Conservation (phyloP, 2,113 vertebrate species). For the Corvus moneduloides region DNA sequence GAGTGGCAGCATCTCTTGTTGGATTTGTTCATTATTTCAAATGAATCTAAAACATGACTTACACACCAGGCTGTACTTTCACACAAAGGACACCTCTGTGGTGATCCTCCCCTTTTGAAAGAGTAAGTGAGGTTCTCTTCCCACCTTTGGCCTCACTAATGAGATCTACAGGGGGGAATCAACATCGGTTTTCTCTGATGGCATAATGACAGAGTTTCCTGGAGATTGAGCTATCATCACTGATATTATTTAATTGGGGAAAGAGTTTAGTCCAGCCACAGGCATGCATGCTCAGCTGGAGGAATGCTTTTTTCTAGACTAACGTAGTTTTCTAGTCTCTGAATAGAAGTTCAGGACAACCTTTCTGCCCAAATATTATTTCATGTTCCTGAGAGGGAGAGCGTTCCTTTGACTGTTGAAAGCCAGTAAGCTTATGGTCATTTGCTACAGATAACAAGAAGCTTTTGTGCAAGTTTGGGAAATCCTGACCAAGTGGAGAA, state of each 20-base stretch:
- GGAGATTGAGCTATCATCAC: not conserved
- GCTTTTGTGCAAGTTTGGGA: not conserved
- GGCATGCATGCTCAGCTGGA: not conserved
- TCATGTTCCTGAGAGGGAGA: not conserved
- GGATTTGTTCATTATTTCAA: conserved; percentile 5
- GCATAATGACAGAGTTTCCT: not conserved
- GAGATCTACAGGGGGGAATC: not conserved
- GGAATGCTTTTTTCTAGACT: not conserved
- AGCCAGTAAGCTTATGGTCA: not conserved
- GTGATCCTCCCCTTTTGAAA: not conserved
- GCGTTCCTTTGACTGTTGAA: not conserved
- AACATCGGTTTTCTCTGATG: not conserved
- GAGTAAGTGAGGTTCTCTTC: not conserved
- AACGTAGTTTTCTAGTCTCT: not conserved
- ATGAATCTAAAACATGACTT: not conserved
- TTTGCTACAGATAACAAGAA: not conserved
- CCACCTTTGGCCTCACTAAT: not conserved
- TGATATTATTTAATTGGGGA: not conserved
- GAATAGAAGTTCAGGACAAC: not conserved
- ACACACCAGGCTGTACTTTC: not conserved
- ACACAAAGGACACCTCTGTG: not conserved
- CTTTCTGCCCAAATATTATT: not conserved
- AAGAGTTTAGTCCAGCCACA: not conserved
- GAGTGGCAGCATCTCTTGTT: conserved; percentile 21
- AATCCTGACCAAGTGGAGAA: not conserved